Base-by-base conservation (phyloP, 2,888 invertebrate genomes). In the Eristalinus sepulchralis region DNA sequence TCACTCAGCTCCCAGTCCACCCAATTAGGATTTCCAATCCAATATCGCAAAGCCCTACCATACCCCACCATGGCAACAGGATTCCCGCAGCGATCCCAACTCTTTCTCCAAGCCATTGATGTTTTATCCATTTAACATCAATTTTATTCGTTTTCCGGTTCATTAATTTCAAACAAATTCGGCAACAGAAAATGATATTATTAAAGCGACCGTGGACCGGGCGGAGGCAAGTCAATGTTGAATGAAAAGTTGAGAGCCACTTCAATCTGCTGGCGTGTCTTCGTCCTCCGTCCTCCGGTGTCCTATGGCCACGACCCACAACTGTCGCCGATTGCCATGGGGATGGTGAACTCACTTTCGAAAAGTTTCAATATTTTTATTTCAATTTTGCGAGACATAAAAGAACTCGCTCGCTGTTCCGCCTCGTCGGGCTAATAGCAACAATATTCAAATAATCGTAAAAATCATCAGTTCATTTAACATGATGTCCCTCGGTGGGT, bases 401-500 rank as follows among this genome's bases (percentile, higher is more conserved):
- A 86, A 79, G 86, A 86, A 83, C 75, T 39, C 47, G 73, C 78
- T 86, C 75, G 86, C 86, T 78, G 86, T 57, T 83, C 73, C 86
- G 86, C 75, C 83, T 83, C 83, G 86, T 71, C 83, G 83, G 57
- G 78, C 78, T 86, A 83, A 86, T 83, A 86, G 86, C 78, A 82
- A 86, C 86, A 86, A 83, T 78, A 86, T 86, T 86, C 86, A 86
- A 86, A 86, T 86, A 86, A 79, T 83, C 86, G 83, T 82, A 86
- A 86, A 86, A 83, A 86, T 86, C 86, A 75, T 75, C 86, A 86
- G 86, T 86, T 86, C 86, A 83, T 86, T 86, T 86, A 86, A 86
- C 86, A 86, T 86, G 34, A 66, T 67, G 86, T 86, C 83, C 86
- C 79, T 83, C 71, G 75, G 78, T 83, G 66, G 70, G 36, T 83